phyloP scores from a whole-genome alignment of 30 jellyfish, hydroid and myxozoan species.

The Turritopsis rubra region DNA sequence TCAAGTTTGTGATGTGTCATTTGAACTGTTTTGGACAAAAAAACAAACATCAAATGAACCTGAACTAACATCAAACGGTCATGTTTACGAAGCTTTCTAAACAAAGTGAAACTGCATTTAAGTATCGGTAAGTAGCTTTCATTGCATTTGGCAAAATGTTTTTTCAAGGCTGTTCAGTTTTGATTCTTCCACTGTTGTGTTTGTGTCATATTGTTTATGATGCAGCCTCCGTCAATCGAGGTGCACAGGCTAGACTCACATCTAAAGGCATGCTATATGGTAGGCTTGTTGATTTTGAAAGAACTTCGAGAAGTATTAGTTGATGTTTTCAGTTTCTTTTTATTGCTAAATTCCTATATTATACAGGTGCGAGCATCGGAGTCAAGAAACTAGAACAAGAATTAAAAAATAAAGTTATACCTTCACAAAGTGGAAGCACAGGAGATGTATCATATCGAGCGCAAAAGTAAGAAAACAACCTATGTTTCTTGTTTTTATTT shows the following conservation, averaged over 20 bases:
- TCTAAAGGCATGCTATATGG: conserved; percentile 15
- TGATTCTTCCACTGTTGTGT: background rate
- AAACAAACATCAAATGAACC: background rate
- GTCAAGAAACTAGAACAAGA: conserved; percentile 11
- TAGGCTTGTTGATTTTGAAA: background rate
- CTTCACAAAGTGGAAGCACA: background rate
- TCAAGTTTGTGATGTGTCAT: background rate
- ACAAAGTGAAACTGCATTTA: background rate
- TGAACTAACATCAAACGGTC: background rate
- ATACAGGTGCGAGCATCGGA: conserved; percentile 1
- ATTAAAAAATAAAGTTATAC: conserved; percentile 4
- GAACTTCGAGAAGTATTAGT: background rate
- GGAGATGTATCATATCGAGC: conserved; percentile 7
- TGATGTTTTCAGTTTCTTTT: background rate
- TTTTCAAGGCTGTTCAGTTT: background rate
- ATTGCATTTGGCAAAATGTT: background rate
- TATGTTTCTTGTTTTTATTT: background rate
- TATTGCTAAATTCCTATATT: background rate
- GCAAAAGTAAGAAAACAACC: background rate
- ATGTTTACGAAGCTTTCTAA: background rate
- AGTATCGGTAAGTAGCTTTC: background rate
- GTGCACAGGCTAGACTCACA: conserved; percentile 10
- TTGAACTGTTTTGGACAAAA: background rate
- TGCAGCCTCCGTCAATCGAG: background rate
- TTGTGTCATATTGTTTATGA: background rate